Conservation (phyloP, 2,888 invertebrate species). For the Penaeus monodon region DNA sequence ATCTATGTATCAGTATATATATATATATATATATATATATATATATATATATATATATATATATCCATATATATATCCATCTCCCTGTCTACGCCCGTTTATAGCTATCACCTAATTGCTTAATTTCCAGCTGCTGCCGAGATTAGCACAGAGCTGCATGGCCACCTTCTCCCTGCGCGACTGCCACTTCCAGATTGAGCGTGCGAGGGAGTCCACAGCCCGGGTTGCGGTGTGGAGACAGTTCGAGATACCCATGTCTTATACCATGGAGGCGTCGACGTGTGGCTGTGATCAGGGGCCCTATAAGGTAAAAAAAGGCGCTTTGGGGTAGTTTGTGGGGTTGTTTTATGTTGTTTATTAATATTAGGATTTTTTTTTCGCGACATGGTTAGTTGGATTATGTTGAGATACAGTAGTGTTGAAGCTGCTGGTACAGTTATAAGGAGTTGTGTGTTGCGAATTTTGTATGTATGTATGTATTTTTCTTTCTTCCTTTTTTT, state of each 20-base stretch:
- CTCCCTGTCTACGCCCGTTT: too few relatives aligned
- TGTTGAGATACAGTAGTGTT: too few relatives aligned
- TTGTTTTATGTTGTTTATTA: neutral
- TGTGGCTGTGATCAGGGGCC: constrained; percentile 85
- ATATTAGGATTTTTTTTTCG: neutral
- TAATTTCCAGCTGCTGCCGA: constrained; percentile 76
- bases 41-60: neutral
- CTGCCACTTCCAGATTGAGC: constrained; percentile 83
- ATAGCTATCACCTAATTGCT: too few relatives aligned
- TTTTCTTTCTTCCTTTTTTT: too few relatives aligned
- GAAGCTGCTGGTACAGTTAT: too few relatives aligned
- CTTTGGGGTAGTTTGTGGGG: neutral
- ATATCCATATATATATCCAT: too few relatives aligned
- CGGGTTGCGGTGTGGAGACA: constrained; percentile 89
- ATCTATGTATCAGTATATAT: too few relatives aligned
- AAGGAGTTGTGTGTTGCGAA: too few relatives aligned
- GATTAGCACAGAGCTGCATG: constrained; percentile 72
- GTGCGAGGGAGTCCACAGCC: constrained; percentile 85
- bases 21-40: neutral
- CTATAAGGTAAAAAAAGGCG: constrained; percentile 73
- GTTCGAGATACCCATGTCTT: constrained; percentile 80
- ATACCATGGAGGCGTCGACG: constrained; percentile 89
- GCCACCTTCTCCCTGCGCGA: constrained; percentile 80
- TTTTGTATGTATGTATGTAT: too few relatives aligned
- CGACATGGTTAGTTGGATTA: too few relatives aligned